Evolutionary conservation across 2,113 vertebrate species (phyloP), one percentile per base, ranked within the genome.

Genomic region (Hipposideros armiger): DNA sequence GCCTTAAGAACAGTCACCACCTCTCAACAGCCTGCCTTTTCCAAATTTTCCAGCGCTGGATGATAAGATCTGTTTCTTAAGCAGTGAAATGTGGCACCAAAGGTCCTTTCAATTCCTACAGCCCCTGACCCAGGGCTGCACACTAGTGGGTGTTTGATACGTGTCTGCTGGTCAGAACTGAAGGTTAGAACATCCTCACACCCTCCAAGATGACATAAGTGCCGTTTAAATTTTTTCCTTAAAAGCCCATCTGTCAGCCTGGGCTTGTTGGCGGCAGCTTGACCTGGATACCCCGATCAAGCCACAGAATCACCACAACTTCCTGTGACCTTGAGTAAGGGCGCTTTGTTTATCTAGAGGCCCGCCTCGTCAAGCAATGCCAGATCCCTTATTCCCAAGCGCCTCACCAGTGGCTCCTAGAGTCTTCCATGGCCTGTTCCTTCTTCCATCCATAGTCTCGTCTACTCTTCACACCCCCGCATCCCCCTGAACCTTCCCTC

Each of bases 131-230:
- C 47, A 70, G 76, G 76, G 40, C 47, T 20, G 26, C 0, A 26
- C 4, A 3, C 40, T 6, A 4, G 24, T 2, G 22, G 14, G 28
- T 58, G 22, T 11, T 42, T 7, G 6, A 3, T 7, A 22, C 14
- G 45, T 2, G 42, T 36, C 45, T 88, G 5, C 32, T 60, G 56
- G 3, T 36, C 15, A 20, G 69, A 64, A 83, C 50, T 11, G 32
- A 62, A 81, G 81, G 26, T 0, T 26, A 14, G 62, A 70, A 32
- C n/a, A 67, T 20, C 47, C 64, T 90, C n/a, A 73, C 2, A 17
- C 19, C 28, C 56, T 83, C 56, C 42, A 50, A 89, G 76, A 56
- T 36, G 36, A 36, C 20, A 62, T 16, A 58, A 62, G 60, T 64
- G 42, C 66, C 40, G 40, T 50, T 50, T 50, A 50, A 11, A 50